Percentiles rank a stretch among this genome's conserved stretches.
Conservation (phyloP, 1,140 invertebrate species). For the Neelides sp. region DNA sequence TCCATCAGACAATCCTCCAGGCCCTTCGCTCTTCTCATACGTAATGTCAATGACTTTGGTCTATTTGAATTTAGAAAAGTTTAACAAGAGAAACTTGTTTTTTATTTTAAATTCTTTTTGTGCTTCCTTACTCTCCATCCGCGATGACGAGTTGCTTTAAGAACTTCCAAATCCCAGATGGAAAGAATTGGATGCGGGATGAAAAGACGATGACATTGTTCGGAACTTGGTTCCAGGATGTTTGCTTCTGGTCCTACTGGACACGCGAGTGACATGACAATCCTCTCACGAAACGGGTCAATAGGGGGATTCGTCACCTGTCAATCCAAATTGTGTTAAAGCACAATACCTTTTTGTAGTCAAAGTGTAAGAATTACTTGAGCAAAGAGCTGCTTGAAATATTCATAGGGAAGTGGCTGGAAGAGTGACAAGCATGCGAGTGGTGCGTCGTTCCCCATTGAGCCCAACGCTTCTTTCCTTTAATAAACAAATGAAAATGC, state of each 20-base stretch:
- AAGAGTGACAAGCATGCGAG: conserved; percentile 89
- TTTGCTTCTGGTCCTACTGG: conserved; percentile 87
- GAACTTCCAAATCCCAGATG: conserved; percentile 71
- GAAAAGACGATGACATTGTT: conserved; percentile 86
- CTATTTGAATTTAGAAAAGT: conserved; percentile 31
- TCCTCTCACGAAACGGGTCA: conserved; percentile 96
- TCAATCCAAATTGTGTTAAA: not conserved
- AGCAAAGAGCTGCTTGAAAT: conserved; percentile 99
- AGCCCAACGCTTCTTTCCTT: conserved; percentile 95
- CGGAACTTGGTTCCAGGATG: conserved; percentile 73
- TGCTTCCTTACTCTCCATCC: conserved; percentile 59
- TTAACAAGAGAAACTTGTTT: not conserved
- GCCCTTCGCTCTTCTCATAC: conserved; percentile 58
- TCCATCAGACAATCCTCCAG: conserved; percentile 58
- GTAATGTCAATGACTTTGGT: conserved; percentile 82
- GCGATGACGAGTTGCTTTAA: conserved; percentile 70
- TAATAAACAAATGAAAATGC: conserved; percentile 32
- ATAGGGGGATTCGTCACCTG: conserved; percentile 98
- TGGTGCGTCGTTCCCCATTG: conserved; percentile 98
- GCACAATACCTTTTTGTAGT: no score
- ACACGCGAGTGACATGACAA: conserved; percentile 93
- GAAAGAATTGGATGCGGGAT: conserved; percentile 89
- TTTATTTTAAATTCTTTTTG: not conserved
- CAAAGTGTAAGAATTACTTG: conserved; percentile 46
- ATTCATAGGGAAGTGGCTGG: conserved; percentile 88